These are phyloP conservation scores for Luffia ferchaultella DNA, from an alignment of 2,888 invertebrate genomes.

Conservation along the genomic window DNA sequence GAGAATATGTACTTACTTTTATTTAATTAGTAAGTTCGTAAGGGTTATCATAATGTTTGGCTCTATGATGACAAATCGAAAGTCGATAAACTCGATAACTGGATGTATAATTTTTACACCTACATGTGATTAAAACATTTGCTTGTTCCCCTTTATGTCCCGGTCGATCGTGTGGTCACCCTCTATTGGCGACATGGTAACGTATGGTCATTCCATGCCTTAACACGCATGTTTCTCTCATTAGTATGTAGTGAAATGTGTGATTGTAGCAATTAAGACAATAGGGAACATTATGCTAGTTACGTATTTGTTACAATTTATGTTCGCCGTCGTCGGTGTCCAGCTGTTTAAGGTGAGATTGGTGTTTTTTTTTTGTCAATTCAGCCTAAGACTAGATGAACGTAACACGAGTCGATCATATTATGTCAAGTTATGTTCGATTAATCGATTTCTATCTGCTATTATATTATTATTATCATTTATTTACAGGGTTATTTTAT, in stretches of 20 bases:
- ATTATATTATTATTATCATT: no score
- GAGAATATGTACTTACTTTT: no score
- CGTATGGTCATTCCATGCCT: constrained; percentile 34
- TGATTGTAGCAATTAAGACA: constrained; percentile 98
- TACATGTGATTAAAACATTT: constrained; percentile 38
- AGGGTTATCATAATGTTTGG: no score
- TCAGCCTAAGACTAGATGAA: no score
- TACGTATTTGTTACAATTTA: constrained; percentile 99
- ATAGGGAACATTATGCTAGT: constrained; percentile 99
- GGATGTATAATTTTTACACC: no score
- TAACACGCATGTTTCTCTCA: constrained; percentile 34
- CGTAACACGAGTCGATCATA: no score
- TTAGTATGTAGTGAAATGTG: constrained; percentile 99
- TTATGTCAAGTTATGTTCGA: no score
- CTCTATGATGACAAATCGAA: no score
- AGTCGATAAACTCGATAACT: no score
- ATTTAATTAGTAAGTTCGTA: no score
- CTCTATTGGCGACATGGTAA: constrained; percentile 41
- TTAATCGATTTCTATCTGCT: no score
- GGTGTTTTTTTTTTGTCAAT: constrained; percentile 22
- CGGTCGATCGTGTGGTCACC: constrained; percentile 38
- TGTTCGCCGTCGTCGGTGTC: constrained; percentile 99
- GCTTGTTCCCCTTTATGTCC: constrained; percentile 59
- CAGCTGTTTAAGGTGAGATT: constrained; percentile 97
- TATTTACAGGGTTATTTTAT: no score